A percentile compares a stretch with the other conserved stretches of the same genome.
phyloP scores from a whole-genome alignment of 2,888 invertebrate species.

The Diarsia rubi region DNA sequence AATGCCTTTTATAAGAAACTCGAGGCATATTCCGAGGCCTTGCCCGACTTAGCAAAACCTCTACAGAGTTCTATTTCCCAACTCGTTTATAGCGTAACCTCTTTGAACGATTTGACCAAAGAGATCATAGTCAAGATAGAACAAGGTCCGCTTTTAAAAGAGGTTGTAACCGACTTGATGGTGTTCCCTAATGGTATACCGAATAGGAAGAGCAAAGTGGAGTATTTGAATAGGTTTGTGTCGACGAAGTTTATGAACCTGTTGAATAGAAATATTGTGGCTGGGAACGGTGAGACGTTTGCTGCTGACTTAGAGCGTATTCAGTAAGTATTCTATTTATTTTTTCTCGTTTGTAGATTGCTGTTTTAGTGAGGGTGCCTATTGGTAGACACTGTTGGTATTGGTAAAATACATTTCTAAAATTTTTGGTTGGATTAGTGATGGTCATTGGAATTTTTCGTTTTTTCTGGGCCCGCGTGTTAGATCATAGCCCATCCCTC shows the following conservation, averaged over 20 bases:
- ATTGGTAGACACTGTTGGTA: not conserved
- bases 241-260: slow-evolving; percentile 80
- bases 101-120: slow-evolving; percentile 89
- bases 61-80: slow-evolving; percentile 93
- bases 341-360: not conserved
- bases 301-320: slow-evolving; percentile 85
- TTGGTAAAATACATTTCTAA: not conserved
- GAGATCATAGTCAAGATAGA: slow-evolving; percentile 84
- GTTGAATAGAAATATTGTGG: slow-evolving; percentile 74
- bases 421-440: not conserved
- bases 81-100: slow-evolving; percentile 92
- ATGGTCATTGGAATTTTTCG: not conserved
- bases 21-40: slow-evolving; percentile 92
- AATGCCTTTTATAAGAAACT: slow-evolving; percentile 90
- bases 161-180: slow-evolving; percentile 85
- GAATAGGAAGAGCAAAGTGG: slow-evolving; percentile 67
- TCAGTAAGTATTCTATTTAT: slow-evolving; percentile 81
- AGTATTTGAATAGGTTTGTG: slow-evolving; percentile 87
- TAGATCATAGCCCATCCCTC: too few relatives aligned
- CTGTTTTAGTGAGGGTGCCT: not conserved
- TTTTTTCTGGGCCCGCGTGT: too few relatives aligned
- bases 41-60: slow-evolving; percentile 95
- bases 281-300: slow-evolving; percentile 66
- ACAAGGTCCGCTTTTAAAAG: slow-evolving; percentile 74
- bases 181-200: slow-evolving; percentile 86